Conservation (phyloP, 1,140 invertebrate genomes). For the Drosophila varians region DNA sequence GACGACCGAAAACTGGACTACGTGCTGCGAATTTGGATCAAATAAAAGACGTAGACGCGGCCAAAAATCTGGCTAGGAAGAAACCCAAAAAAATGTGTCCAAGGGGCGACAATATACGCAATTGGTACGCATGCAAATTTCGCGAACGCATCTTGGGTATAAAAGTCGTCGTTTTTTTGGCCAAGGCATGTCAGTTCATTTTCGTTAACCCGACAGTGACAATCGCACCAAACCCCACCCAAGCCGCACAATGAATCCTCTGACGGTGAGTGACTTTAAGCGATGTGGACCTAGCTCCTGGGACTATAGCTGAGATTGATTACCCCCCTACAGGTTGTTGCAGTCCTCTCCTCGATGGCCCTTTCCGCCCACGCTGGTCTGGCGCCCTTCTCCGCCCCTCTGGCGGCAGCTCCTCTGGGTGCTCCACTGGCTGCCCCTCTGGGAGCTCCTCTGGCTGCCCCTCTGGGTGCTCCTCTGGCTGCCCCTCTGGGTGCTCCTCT, state of each 20-base stretch:
- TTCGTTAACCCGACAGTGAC: constrained; percentile 82
- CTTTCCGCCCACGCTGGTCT: constrained; percentile 67
- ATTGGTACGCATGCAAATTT: constrained; percentile 70
- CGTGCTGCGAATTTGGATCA: constrained; percentile 74
- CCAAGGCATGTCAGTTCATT: constrained; percentile 82
- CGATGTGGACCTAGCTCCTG: not conserved
- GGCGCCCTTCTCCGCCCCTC: constrained; percentile 46
- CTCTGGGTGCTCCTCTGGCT: constrained; percentile 43
- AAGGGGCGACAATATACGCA: constrained; percentile 21
- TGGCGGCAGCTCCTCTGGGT: constrained; percentile 55
- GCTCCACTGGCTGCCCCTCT: constrained; percentile 56
- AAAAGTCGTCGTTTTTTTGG: constrained; percentile 74
- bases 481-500: constrained; percentile 59
- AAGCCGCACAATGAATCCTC: constrained; percentile 83
- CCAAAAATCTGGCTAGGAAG: constrained; percentile 30
- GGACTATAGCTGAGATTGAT: not conserved
- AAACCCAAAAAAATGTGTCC: not conserved
- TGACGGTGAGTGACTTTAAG: constrained; percentile 67
- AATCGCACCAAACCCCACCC: constrained; percentile 61
- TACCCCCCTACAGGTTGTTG: constrained; percentile 60
- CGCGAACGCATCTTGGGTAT: constrained; percentile 65
- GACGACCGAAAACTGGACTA: constrained; percentile 55
- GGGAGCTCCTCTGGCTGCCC: constrained; percentile 42
- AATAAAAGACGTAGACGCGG: constrained; percentile 23
- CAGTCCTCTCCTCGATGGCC: constrained; percentile 80